phyloP scores from a whole-genome alignment of 2,888 invertebrate genomes.

The Diarsia brunnea region DNA sequence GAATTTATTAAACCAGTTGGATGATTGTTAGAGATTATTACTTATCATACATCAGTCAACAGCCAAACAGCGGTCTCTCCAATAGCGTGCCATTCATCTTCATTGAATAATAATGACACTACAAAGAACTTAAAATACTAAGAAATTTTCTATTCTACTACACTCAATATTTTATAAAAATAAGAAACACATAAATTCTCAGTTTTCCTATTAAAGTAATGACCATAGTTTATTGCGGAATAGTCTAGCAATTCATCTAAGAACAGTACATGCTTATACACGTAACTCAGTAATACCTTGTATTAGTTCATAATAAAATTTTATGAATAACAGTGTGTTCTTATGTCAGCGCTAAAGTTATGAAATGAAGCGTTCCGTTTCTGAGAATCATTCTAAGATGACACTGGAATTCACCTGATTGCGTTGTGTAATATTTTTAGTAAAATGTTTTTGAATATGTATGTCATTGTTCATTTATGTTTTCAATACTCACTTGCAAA shows the following conservation, averaged over 20 bases:
- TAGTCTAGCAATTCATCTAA: conserved; percentile 3
- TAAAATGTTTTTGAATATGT: background rate
- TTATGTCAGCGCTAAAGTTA: conserved; percentile 57
- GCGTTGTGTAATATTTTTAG: conserved; percentile 33
- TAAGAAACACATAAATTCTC: background rate
- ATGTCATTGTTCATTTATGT: background rate
- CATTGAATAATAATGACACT: background rate
- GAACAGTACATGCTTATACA: conserved; percentile 39
- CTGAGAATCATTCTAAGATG: conserved; percentile 35
- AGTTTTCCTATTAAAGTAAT: conserved; percentile 11
- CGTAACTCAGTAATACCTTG: conserved; percentile 29
- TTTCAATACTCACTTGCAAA: background rate
- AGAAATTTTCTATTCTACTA: too few relatives aligned
- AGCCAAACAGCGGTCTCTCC: background rate
- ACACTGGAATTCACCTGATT: conserved; percentile 30
- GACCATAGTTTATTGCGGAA: conserved; percentile 9
- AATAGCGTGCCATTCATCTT: background rate
- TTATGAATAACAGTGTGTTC: conserved; percentile 27
- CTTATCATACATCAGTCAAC: background rate
- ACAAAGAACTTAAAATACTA: too few relatives aligned
- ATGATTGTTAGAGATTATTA: background rate
- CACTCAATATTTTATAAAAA: background rate
- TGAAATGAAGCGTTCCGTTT: conserved; percentile 37
- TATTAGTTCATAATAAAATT: conserved; percentile 31
- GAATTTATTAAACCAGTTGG: background rate